These are phyloP conservation scores for Acronicta aceris DNA, from an alignment of 2,888 invertebrate genomes.

Conservation along the genomic window DNA sequence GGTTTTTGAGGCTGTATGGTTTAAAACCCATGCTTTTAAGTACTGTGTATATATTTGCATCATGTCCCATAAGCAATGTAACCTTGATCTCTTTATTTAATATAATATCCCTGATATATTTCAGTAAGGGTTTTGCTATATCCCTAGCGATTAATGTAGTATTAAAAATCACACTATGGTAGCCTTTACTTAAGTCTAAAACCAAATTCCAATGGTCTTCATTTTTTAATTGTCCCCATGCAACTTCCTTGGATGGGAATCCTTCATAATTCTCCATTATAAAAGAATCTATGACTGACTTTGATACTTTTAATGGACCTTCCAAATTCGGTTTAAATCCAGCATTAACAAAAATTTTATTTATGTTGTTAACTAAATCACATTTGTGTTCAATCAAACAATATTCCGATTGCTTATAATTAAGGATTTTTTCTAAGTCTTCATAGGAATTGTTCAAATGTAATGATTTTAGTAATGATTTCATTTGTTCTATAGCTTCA, in stretches of 20 bases:
- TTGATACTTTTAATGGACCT: constrained; percentile 80
- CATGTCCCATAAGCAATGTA: constrained; percentile 79
- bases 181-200: constrained; percentile 68
- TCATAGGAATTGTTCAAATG: constrained; percentile 69
- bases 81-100: constrained; percentile 64
- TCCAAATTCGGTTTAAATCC: constrained; percentile 72
- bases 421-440: constrained; percentile 70
- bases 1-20: constrained; percentile 66
- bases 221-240: constrained; percentile 74
- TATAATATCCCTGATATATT: constrained; percentile 70
- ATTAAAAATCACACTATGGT: constrained; percentile 79
- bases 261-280: constrained; percentile 83
- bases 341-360: constrained; percentile 62
- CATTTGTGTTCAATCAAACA: constrained; percentile 71
- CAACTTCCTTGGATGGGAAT: constrained; percentile 70
- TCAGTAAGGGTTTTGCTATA: constrained; percentile 71
- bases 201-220: constrained; percentile 67
- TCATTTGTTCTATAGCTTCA: constrained; percentile 70
- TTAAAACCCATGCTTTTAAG: constrained; percentile 71
- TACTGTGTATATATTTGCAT: constrained; percentile 79
- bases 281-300: constrained; percentile 79
- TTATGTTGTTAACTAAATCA: constrained; percentile 69
- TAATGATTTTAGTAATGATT: constrained; percentile 61
- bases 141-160: constrained; percentile 76
- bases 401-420: constrained; percentile 73